Evolutionary conservation across 2,888 invertebrate species (phyloP), one percentile per base, ranked within the genome.

Genomic region (Xestia ashworthii): DNA sequence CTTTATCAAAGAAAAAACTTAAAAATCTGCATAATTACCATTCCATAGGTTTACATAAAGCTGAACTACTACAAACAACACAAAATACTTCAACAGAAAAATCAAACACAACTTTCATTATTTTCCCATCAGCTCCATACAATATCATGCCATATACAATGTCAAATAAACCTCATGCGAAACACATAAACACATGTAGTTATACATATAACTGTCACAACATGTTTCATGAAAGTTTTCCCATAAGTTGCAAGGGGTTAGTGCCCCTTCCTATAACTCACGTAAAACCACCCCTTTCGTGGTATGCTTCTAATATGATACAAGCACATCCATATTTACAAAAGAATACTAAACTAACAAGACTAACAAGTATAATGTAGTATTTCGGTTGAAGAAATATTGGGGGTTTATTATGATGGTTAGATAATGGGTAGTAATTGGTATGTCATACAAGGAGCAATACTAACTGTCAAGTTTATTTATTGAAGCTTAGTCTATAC

Each of bases 141-240:
- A n/a, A n/a, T n/a, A 65, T 64, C 83, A 69, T 32, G 16, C 50
- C 46, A 38, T n/a, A 58, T 53, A 76, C 50, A 19, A 81, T 55
- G 50, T n/a, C 53, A 68, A 71, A 71, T 73, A 60, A 74, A 71
- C 44, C 64, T 14, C 44, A 44, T 55, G 65, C 60, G n/a, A 69
- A 76, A 9, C 73, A 80, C 44, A n/a, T 58, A 41, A 46, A 67
- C 22, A 74, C 44, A 71, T 38, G 44, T 65, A 60, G 74, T 81
- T 78, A 89, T 90, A 89, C 87, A 90, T 67, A 32, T 73, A 65
- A 32, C 75, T 82, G 85, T 91, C 93, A 89, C 89, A 92, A 89
- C 91, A 91, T 93, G 92, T 93, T 92, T 89, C 89, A 87, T 86
- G 88, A 90, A 91, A 93, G 90, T 91, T 91, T 90, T 92, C 87